Base-by-base conservation (phyloP, 2,113 vertebrate genomes). In the Lota lota region DNA sequence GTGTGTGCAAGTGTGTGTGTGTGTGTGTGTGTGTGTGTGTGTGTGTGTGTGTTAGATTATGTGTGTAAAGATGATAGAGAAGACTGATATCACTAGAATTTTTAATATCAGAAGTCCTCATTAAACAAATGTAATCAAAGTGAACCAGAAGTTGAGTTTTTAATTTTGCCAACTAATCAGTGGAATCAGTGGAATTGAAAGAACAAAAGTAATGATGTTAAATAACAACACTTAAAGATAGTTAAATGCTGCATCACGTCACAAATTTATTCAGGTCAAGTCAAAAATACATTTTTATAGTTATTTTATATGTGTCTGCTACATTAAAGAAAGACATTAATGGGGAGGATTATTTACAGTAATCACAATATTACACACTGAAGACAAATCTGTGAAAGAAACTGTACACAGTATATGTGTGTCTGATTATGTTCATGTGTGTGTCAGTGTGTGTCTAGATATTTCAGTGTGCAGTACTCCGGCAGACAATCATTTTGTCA, bases 231-330 rank as follows among this genome's bases (percentile, higher is more conserved):
- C 54, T 66, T 51, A 8, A 22, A 18, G 57, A 67, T 53, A 33
- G 50, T 76, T 70, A 91, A 92, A 91, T 93, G 94, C 92, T 95
- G 93, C 95, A 94, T 93, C 72, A 94, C 95, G 53, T 85, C 85
- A 89, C 92, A 95, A 90, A 94, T 95, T 98, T 98, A 98, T 96
- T 98, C 94, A 91, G 72, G 60, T 94, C 90, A 91, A 93, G 91
- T 96, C 96, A 96, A 95, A 98, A 98, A 92, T 92, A 88, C 89
- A 90, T 91, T 90, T 91, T 89, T 89, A 92, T 91, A 89, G 88
- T 83, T 82, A 93, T 94, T 95, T 94, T 95, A 74, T 76, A 76
- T 85, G 78, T 67, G 78, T 91, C 80, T 93, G 92, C 92, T 90
- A 92, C 91, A 92, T 89, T 84, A 90, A 88, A 88, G 82, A 86